Base-by-base conservation (phyloP, 2,888 invertebrate species). In the Calephelis perditalis region DNA sequence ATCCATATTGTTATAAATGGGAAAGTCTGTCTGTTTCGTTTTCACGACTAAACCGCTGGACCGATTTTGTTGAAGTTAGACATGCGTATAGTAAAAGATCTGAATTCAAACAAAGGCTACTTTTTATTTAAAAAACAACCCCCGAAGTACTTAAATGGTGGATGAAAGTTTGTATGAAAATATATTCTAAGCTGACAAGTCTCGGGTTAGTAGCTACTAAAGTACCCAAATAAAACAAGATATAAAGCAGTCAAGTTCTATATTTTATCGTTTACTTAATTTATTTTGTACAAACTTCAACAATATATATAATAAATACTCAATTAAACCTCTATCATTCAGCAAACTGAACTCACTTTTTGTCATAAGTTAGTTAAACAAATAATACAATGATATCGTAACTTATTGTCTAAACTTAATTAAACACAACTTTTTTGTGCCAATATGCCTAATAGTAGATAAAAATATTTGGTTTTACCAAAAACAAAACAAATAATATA, bases 281-380 rank as follows among this genome's bases (percentile, higher is more conserved):
- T 91, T 91, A 91, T 91, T 91, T 91, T 91, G 91, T 91, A 91
- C 91, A 91, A 91, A 91, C 89, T 91, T 91, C 90, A 91, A 91
- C 91, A 91, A 91, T 91, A 91, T 91, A 89, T 89, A 88, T 90
- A 90, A 88, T 91, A 90, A 89, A 89, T 91, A 91, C 82, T 91
- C 89, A 91, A 91, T 89, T 89, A 89, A 91, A 90, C 81, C 83
- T 89, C 89, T 91, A 90, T 90, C 87, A 86, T 90, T 87, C 87
- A 88, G 91, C 89, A 88, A 89, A 91, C 86, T 90, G 86, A 90
- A 90, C 86, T 90, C 89, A 90, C 90, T 89, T 90, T 88, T 89
- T 87, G 88, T 89, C 87, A 85, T 86, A 85, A 86, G 81, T 86
- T 84, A 84, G 76, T 86, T 77, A 82, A 89, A 86, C 77, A 86